A percentile compares a stretch with the other conserved stretches of the same genome.
Evolutionary conservation across 1,140 invertebrate species (phyloP).

Genomic region (Magallana ariakensis): DNA sequence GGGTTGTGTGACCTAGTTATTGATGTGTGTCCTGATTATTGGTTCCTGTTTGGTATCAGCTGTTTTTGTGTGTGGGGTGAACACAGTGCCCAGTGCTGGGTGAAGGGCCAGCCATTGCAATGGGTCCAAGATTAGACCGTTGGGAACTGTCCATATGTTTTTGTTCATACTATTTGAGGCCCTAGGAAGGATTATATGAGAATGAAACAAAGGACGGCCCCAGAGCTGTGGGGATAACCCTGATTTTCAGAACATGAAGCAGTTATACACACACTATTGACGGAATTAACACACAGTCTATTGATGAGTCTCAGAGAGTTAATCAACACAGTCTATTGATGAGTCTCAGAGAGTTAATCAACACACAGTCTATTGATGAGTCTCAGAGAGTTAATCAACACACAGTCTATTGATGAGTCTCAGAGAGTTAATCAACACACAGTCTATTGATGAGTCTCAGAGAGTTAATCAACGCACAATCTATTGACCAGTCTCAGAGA

Average conservation of each 20-base stretch:
- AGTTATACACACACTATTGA: background rate
- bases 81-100: background rate
- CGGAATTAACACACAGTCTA: too few species aligned
- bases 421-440: too few species aligned
- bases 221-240: background rate
- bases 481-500: too few species aligned
- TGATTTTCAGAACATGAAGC: background rate
- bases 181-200: background rate
- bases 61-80: background rate
- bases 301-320: background rate
- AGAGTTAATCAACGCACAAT: background rate
- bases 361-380: too few species aligned
- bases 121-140: slow-evolving; percentile 6
- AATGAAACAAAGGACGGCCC: background rate
- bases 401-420: too few species aligned
- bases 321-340: too few species aligned
- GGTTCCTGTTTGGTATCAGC: background rate
- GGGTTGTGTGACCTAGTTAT: background rate
- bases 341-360: too few species aligned
- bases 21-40: background rate
- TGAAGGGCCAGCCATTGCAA: background rate
- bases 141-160: slow-evolving; percentile 7
- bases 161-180: background rate
- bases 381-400: background rate
- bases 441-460: background rate